Percentiles rank a stretch among this genome's conserved stretches.
phyloP scores from a whole-genome alignment of 1,140 invertebrate genomes.

The Penaeus chinensis region DNA sequence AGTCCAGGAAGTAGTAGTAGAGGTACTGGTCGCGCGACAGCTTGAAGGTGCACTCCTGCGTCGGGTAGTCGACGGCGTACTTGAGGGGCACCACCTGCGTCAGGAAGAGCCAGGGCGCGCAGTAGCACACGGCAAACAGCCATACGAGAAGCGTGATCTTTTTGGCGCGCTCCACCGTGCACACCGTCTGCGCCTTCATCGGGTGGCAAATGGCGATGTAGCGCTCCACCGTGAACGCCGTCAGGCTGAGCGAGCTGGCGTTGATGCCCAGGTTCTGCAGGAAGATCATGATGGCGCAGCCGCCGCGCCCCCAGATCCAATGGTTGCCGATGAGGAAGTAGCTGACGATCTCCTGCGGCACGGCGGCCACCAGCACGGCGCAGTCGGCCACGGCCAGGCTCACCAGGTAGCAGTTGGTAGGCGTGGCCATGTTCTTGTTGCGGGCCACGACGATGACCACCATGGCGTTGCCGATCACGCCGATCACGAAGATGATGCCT shows the following conservation, averaged over 20 bases:
- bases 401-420: constrained; percentile 76
- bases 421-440: constrained; percentile 72
- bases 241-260: constrained; percentile 75
- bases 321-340: constrained; percentile 73
- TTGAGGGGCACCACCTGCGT: constrained; percentile 67
- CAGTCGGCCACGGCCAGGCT: constrained; percentile 75
- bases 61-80: constrained; percentile 68
- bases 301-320: constrained; percentile 74
- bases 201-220: constrained; percentile 76
- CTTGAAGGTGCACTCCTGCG: constrained; percentile 71
- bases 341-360: constrained; percentile 74
- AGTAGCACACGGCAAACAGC: constrained; percentile 73
- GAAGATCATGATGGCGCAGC: constrained; percentile 76
- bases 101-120: constrained; percentile 72
- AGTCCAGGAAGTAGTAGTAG: constrained; percentile 73
- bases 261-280: constrained; percentile 79
- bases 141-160: constrained; percentile 73
- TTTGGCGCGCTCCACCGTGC: constrained; percentile 73
- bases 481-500: constrained; percentile 72
- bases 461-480: constrained; percentile 73
- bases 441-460: constrained; percentile 72
- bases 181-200: constrained; percentile 73
- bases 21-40: constrained; percentile 71
- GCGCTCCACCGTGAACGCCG: constrained; percentile 77
- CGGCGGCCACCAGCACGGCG: constrained; percentile 73